Percentiles rank a stretch among this genome's conserved stretches.
Evolutionary conservation across 2,888 invertebrate genomes (phyloP).

Genomic region (Apocheima hispidaria): DNA sequence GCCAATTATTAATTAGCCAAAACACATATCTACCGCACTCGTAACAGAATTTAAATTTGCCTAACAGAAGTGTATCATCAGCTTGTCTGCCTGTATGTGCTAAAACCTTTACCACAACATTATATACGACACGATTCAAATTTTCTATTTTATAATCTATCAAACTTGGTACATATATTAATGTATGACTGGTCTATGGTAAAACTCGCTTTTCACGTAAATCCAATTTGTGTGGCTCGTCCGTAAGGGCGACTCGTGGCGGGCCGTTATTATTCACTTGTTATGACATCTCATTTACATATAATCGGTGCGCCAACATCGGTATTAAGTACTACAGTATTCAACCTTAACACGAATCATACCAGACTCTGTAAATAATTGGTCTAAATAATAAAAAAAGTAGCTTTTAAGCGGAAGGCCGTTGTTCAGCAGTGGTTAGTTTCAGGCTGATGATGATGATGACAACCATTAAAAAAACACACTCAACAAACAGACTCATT

Average conservation of each 20-base stretch:
- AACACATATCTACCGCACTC: too few relatives aligned
- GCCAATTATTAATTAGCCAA: too few relatives aligned
- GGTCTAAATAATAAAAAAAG: too few relatives aligned
- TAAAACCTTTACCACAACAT: too few relatives aligned
- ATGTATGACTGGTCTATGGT: slow-evolving; percentile 59
- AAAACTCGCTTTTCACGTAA: slow-evolving; percentile 82
- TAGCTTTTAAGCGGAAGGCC: not conserved
- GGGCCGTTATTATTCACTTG: slow-evolving; percentile 84
- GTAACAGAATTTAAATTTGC: too few relatives aligned
- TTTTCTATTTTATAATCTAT: slow-evolving; percentile 33
- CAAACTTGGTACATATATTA: slow-evolving; percentile 65
- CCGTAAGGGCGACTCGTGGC: slow-evolving; percentile 82
- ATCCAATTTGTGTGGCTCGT: slow-evolving; percentile 81
- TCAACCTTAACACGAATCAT: slow-evolving; percentile 4
- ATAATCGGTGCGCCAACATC: slow-evolving; percentile 78
- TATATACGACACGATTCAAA: not conserved
- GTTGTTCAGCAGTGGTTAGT: too few relatives aligned
- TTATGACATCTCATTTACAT: slow-evolving; percentile 86
- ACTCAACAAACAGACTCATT: too few relatives aligned
- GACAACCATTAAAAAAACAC: too few relatives aligned
- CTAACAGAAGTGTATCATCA: too few relatives aligned
- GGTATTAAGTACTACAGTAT: slow-evolving; percentile 9
- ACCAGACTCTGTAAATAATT: not conserved
- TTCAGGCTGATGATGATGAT: too few relatives aligned
- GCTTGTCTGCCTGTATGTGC: too few relatives aligned